These are phyloP conservation scores for Phoxinus dragarum DNA, from an alignment of 2,797 vertebrate species.

Conservation along the genomic window DNA sequence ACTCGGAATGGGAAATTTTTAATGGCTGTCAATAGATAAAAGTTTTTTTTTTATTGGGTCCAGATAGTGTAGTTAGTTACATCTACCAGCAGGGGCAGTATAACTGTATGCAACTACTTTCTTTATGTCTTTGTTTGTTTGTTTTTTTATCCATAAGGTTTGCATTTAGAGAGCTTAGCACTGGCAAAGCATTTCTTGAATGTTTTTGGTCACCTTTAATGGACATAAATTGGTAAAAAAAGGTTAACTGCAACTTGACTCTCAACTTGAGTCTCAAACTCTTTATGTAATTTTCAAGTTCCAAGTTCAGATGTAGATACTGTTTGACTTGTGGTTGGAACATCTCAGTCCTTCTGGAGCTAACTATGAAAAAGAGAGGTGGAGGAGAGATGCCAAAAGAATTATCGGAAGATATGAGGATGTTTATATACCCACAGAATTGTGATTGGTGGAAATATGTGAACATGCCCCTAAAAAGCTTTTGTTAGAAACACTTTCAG, in stretches of 20 bases:
- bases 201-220: not conserved
- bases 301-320: not conserved
- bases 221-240: not conserved
- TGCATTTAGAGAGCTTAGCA: not conserved
- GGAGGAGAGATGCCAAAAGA: not conserved
- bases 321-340: not conserved
- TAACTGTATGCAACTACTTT: not conserved
- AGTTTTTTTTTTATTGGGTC: accelerated
- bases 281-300: not conserved
- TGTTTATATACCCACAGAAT: not conserved
- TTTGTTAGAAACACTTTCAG: not conserved
- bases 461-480: not conserved
- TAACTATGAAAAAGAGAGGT: not conserved
- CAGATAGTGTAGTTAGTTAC: not conserved
- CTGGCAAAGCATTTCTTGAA: not conserved
- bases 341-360: not conserved
- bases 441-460: not conserved
- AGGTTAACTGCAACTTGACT: not conserved
- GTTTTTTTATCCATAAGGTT: not conserved
- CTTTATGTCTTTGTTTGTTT: not conserved
- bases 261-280: not conserved
- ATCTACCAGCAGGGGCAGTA: not conserved
- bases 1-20: not conserved
- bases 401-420: not conserved
- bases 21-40: not conserved